Evolutionary conservation across 2,797 vertebrate species (phyloP), one percentile per base, ranked within the genome.

Genomic region (Tapirus indicus): DNA sequence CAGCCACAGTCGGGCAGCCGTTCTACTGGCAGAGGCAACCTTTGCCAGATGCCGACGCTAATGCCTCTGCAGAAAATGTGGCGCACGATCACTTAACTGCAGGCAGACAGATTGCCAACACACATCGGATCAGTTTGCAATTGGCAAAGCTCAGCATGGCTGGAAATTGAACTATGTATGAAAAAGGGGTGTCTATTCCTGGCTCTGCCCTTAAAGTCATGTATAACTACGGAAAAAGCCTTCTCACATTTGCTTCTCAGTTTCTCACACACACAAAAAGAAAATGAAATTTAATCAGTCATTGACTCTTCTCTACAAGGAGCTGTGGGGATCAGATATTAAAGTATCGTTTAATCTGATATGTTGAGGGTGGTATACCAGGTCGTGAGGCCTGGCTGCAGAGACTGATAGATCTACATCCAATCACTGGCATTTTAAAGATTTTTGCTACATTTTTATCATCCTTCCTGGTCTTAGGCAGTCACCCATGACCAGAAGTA

Each of bases 171-270:
- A 87, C 60, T 74, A 47, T 77, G 89, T 64, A 29, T 92, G 80
- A 88, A 93, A 82, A 95, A 82, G 23, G 2, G 38, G n/a, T 95
- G 72, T 85, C 60, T 85, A 16, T 38, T 93, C 71, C 80, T 86
- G 89, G 64, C n/a, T 88, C 54, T 88, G 49, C 52, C 71, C 60
- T 44, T 56, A 21, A 27, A 84, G 8, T 95, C 69, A 84, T 88
- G 88, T 87, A 13, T 32, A 88, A 90, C 54, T 90, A 17, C 62
- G 84, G 91, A 47, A 95, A 96, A 96, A 90, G 4, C 29, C 32
- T 86, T 83, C 62, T 95, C 90, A 86, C 47, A 32, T 66, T 95
- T 89, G 68, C 75, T 78, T 95, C 88, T 97, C 38, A 77, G 66
- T 83, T 97, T 75, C 79, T 23, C 68, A 85, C 38, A 68, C 27